A percentile compares a stretch with the other conserved stretches of the same genome.
These are phyloP conservation scores for Machimus atricapillus DNA, from an alignment of 2,888 invertebrate genomes.

Conservation along the genomic window DNA sequence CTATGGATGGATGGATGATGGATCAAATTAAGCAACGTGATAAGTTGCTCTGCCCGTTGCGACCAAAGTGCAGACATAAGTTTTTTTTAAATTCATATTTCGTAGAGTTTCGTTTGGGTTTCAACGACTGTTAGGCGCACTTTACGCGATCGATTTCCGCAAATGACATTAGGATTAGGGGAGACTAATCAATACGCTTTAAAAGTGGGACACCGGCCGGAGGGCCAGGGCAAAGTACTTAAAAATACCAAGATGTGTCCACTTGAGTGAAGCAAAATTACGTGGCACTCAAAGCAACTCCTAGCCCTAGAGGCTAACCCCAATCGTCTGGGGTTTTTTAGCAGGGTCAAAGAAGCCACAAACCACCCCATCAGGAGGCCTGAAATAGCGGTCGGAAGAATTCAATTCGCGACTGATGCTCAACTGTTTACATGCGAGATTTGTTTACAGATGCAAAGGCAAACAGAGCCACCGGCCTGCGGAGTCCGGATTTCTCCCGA, in stretches of 20 bases:
- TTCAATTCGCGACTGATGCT: not conserved
- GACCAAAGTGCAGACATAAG: not conserved
- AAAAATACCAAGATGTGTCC: not conserved
- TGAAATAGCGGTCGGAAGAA: not conserved
- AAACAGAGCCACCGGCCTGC: not conserved
- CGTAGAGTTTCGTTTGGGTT: not conserved
- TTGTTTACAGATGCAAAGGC: not conserved
- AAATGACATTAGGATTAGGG: conserved; percentile 10
- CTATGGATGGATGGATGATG: not conserved
- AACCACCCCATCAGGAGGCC: not conserved
- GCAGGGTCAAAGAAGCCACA: not conserved
- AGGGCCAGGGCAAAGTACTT: not conserved
- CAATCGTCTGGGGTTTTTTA: not conserved
- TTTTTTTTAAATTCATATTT: not conserved
- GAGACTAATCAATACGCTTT: not conserved
- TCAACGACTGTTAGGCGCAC: not conserved
- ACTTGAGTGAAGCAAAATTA: not conserved
- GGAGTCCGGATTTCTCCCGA: not conserved
- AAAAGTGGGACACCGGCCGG: conserved; percentile 1
- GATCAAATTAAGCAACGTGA: not conserved
- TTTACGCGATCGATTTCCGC: not conserved
- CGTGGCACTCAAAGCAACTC: not conserved
- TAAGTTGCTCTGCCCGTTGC: not conserved
- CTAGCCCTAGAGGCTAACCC: not conserved
- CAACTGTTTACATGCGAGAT: not conserved